A percentile compares a stretch with the other conserved stretches of the same genome.
These are phyloP conservation scores for Micromesistius poutassou DNA, from an alignment of 2,797 vertebrate genomes.

Conservation along the genomic window DNA sequence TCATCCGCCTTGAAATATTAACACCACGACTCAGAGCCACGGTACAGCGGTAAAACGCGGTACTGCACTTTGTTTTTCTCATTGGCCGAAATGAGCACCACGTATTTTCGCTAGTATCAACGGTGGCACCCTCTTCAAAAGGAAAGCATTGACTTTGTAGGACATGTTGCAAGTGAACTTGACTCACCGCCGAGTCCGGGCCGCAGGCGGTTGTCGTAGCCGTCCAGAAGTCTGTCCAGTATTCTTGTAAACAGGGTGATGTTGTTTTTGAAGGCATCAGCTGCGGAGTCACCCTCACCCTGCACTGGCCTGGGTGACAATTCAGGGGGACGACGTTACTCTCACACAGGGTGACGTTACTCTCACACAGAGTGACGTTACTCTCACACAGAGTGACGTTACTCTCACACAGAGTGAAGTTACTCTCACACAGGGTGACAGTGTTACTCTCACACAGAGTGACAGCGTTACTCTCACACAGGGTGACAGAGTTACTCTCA, in stretches of 20 bases:
- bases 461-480: not conserved
- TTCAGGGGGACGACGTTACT: slow-evolving; percentile 17
- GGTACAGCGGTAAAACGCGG: not conserved
- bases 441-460: too few relatives aligned
- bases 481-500: too few relatives aligned
- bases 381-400: too few relatives aligned
- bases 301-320: slow-evolving; percentile 78
- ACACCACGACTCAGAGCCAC: not conserved
- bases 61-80: not conserved
- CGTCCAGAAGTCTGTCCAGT: slow-evolving; percentile 96
- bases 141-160: not conserved
- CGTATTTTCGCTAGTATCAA: not conserved
- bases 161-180: slow-evolving; percentile 9
- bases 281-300: slow-evolving; percentile 81
- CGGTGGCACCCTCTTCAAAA: not conserved
- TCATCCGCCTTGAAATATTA: not conserved
- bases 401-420: too few relatives aligned
- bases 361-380: too few relatives aligned
- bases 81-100: not conserved
- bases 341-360: too few relatives aligned
- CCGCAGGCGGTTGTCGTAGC: slow-evolving; percentile 96
- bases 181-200: slow-evolving; percentile 94
- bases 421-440: too few relatives aligned
- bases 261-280: slow-evolving; percentile 95
- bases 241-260: slow-evolving; percentile 97